Evolutionary conservation across 2,113 vertebrate species (phyloP), one percentile per base, ranked within the genome.

Genomic region (Lampris megalopsis): DNA sequence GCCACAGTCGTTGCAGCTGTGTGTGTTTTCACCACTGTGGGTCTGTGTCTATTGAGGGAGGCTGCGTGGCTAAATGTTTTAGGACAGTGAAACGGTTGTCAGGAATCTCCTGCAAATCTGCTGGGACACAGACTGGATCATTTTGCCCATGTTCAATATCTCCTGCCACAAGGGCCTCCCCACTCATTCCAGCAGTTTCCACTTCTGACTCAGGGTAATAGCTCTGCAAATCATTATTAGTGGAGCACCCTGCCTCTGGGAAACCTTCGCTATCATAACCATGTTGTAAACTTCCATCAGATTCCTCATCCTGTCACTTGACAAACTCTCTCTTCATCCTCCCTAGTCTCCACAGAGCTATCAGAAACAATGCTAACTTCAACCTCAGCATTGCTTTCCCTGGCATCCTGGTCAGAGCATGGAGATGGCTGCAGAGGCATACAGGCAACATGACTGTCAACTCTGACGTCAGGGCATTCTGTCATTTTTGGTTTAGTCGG

Each of bases 1-100:
- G 2, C 91, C 90, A 0, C 93, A 94, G 48, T 84, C 76, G 77
- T 77, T 65, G 79, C 94, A 95, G 76, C 50, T 63, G 69, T 93
- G 91, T 1, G 76, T 52, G 69, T 91, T 93, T 11, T 92, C 89
- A 0, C 58, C 50, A 0, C 67, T 76, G 84, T 94, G 92, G n/a
- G 82, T 85, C 68, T 61, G 88, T 94, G 93, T n/a, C 78, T 36
- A 45, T 87, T 89, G 52, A 94, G 91, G 0, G 90, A 91, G 1
- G 77, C 13, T 1, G 73, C 79, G 2, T 77, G 72, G 9, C 63
- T 86, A 11, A 93, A 94, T 0, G 82, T 93, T 76, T 93, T 90
- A 4, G 89, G 87, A 47, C 93, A 93, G 43, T 69, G 82, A 90
- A 74, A 37, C 85, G 57, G 63, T 84, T 76, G 65, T 85, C 69